These are phyloP conservation scores for Coryphaenoides rupestris DNA, from an alignment of 2,113 vertebrate genomes.

Conservation along the genomic window DNA sequence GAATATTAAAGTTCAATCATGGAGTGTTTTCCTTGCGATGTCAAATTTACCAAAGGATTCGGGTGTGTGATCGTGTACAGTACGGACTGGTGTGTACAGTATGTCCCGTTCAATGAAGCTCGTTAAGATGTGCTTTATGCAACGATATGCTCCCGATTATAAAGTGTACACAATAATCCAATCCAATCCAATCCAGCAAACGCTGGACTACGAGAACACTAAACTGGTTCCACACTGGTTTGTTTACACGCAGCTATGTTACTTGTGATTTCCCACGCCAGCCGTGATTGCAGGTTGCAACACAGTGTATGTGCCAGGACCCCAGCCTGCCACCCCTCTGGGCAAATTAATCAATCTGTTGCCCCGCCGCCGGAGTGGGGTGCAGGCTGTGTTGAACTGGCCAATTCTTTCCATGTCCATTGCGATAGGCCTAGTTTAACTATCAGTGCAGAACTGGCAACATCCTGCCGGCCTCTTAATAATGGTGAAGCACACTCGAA, in stretches of 20 bases:
- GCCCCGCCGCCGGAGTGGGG: neutral
- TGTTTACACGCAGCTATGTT: constrained; percentile 42
- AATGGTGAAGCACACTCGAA: no score
- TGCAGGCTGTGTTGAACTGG: neutral
- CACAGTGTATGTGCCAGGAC: constrained; percentile 19
- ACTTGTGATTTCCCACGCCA: constrained; percentile 21
- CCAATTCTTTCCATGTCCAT: neutral
- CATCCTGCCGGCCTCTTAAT: neutral
- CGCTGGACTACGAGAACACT: neutral
- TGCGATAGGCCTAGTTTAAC: neutral
- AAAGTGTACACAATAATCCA: neutral
- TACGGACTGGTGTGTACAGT: neutral
- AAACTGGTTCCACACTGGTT: neutral
- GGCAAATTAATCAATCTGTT: constrained; percentile 27
- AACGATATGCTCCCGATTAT: neutral
- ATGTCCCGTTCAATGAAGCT: neutral
- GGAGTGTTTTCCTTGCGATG: no score
- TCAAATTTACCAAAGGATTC: no score
- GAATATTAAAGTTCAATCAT: no score
- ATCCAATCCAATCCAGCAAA: no score
- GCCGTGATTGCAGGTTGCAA: constrained; percentile 3
- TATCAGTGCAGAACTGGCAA: constrained; percentile 3
- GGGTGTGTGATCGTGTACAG: no score
- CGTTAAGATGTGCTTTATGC: neutral
- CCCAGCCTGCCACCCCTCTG: constrained; percentile 9